Conservation (phyloP, 2,113 vertebrate genomes). For the Archilochus colubris region DNA sequence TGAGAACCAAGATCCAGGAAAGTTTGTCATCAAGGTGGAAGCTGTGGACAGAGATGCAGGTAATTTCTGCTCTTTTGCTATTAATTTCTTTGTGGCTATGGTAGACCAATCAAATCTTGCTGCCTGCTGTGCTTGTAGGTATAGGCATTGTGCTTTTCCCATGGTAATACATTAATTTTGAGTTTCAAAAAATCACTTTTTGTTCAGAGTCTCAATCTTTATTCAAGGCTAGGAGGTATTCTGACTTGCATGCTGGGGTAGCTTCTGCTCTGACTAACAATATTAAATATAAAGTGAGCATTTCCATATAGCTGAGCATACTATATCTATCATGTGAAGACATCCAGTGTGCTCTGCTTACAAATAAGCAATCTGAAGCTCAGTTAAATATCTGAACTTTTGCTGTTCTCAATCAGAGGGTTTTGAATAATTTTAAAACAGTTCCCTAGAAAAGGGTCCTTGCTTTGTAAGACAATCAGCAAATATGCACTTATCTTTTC, state of each 20-base stretch:
- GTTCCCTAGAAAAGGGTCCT: neutral
- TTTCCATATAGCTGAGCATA: neutral
- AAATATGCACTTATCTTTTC: slow-evolving; percentile 12
- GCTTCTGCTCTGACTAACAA: neutral
- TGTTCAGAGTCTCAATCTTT: neutral
- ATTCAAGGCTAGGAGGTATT: neutral
- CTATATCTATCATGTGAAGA: neutral
- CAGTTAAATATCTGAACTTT: neutral
- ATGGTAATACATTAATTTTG: neutral
- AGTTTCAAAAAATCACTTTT: neutral
- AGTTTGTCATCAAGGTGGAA: slow-evolving; percentile 80
- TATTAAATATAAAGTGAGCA: neutral
- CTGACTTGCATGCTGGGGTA: neutral
- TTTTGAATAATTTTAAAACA: neutral
- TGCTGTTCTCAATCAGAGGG: fast-evolving
- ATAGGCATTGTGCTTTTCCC: neutral
- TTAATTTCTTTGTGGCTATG: neutral
- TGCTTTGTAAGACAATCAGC: neutral
- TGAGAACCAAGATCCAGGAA: slow-evolving; percentile 85
- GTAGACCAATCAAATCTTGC: neutral
- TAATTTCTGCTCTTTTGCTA: slow-evolving; percentile 46
- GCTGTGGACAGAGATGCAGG: slow-evolving; percentile 88
- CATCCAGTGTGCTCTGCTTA: fast-evolving
- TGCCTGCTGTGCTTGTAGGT: fast-evolving
- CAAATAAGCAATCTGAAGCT: neutral